Evolutionary conservation across 2,113 vertebrate species (phyloP), one percentile per base, ranked within the genome.

Genomic region (Rhadina sibilatrix): DNA sequence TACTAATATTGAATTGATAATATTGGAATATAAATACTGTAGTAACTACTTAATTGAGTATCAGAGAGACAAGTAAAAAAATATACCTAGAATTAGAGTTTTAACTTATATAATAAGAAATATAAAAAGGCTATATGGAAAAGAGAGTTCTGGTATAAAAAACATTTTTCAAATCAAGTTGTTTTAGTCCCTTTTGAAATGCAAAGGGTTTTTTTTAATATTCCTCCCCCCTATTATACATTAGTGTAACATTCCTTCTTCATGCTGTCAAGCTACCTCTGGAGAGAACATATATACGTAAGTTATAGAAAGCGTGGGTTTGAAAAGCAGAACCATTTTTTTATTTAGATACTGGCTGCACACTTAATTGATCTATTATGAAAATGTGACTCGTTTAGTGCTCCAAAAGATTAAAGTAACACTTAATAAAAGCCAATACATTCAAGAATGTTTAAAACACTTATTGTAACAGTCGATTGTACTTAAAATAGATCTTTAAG

Each of bases 11-110:
- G 37, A 76, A 66, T 96, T 85, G 52, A 70, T 87, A 94, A 91
- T 86, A 53, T n/a, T 92, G 15, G 21, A 60, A 53, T 72, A 75
- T 95, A 97, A 94, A 84, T 96, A 94, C 40, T 47, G 52, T 28
- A 65, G 16, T 28, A 84, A 69, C n/a, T 93, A 94, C 94, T 95
- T 83, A 95, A 85, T 20, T 87, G 78, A 95, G 44, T 85, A 84
- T 21, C 16, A 63, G 86, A 95, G 13, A 79, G 21, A 28, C 6
- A 74, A 83, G 11, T 17, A 63, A 64, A 94, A 94, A 94, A 56
- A 23, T 5, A 59, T 64, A 59, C 56, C 37, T 85, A 87, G 47
- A 79, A 49, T n/a, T 71, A 47, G 22, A 76, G 19, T 85, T 92
- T 64, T 71, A 93, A 93, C 77, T 61, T 60, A 91, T 20, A 7